Base-by-base conservation (phyloP, 64 coral and sea anemone species). In the Astreopora myriophthalma region DNA sequence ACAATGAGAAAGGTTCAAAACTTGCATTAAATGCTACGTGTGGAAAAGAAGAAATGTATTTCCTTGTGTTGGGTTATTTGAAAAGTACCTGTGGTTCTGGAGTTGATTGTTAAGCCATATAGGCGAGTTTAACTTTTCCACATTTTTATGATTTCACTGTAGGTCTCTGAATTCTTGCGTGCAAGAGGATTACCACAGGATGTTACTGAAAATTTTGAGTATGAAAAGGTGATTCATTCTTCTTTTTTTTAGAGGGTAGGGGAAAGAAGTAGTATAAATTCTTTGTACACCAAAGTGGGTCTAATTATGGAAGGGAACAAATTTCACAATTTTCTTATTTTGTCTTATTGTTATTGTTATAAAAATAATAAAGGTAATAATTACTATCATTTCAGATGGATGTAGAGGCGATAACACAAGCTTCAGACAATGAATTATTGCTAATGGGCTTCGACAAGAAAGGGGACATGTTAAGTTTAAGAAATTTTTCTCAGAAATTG, bases 371-470 rank as follows among this genome's bases (percentile, higher is more conserved):
- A 55, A 55, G 49, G 49, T 55, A 55, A 55, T 32, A 34, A 34
- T 74, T 34, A 74, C 71, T 34, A 5, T 74, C 71, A 35, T 65
- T 90, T 34, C 88, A 90, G 88, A 90, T 90, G 88, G 63, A 75
- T 63, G 66, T 90, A 67, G 64, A 58, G 79, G 88, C 88, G 36
- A 77, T 79, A 90, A n/a, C 66, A 23, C 88, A 80, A 39, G 88
- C 88, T 37, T 42, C 63, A 71, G 69, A 88, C 40, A 74, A 88
- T 28, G 86, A 88, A 36, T 40, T 86, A 30, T 38, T 70, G 19
- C 39, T 74, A 76, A 71, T 75, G 74, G 86, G 86, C 26, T 71
- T 89, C 62, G 33, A 44, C 28, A 89, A 89, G 48, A 89, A 76
- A 75, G 86, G 86, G 14, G 86, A 89, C 48, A 76, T 89, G 19